Evolutionary conservation across 2,797 vertebrate species (phyloP), one percentile per base, ranked within the genome.

Genomic region (Hippocampus kuda): DNA sequence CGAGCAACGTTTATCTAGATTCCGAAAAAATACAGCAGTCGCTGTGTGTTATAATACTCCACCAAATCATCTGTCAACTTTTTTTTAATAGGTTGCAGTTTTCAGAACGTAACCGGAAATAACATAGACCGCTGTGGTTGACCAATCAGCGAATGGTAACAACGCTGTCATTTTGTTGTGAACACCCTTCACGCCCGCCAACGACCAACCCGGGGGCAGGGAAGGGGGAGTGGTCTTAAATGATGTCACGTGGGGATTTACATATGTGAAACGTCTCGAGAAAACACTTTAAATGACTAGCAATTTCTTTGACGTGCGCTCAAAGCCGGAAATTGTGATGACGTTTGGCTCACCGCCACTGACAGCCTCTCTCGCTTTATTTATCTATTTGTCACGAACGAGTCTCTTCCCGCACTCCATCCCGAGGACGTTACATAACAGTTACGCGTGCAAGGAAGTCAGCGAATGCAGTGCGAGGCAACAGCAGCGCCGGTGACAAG

Each of bases 361-460:
- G 34, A 38, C 34, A 38, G 34, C 34, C 7, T 38, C 34, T 38
- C 34, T 38, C 34, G 34, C 1, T 38, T 38, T 38, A 38, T 8
- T 7, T 38, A 38, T 1, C 34, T 7, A 38, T 38, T 38, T 38
- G 34, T 7, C 34, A 38, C 7, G 34, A 38, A 38, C 7, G 1
- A 38, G 6, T 38, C 34, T 38, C 34, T 8, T 38, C 1, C 7
- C 34, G 34, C 34, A 7, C 34, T 8, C 5, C 34, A 38, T 38
- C 34, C 34, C 34, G 34, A 38, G 34, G n/a, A n/a, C 26, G 41
- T 64, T 13, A 44, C 42, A 42, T 44, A 44, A 46, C 26, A 59
- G 26, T 24, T 38, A 34, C 2, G 15, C 61, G 46, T 1, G 69
- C 67, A 85, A 85, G 81, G 85, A 38, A 38, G 34, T 38, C 34